phyloP scores from a whole-genome alignment of 2,888 invertebrate species.

The Saturnia japonica region DNA sequence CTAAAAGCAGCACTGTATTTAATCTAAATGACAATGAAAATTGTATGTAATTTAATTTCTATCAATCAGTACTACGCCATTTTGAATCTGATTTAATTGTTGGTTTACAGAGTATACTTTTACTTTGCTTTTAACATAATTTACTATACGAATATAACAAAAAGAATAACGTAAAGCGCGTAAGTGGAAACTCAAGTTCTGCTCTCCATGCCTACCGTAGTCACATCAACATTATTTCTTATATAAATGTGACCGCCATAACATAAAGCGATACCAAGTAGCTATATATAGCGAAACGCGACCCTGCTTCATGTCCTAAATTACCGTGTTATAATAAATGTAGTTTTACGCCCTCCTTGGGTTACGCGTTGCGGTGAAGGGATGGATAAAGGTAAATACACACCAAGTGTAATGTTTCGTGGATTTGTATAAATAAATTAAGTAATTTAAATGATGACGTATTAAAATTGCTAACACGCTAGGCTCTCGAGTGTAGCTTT shows the following conservation, averaged over 20 bases:
- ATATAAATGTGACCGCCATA: conserved; percentile 3
- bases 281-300: conserved; percentile 37
- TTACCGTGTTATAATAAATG: conserved; percentile 48
- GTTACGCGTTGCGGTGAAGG: neutral
- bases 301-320: conserved; percentile 47
- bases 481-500: neutral
- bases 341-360: conserved; percentile 33
- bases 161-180: neutral
- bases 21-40: too few relatives aligned
- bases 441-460: neutral
- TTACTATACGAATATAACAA: neutral
- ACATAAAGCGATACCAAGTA: neutral
- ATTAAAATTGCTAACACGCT: neutral
- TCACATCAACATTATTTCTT: neutral
- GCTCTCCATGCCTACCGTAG: neutral
- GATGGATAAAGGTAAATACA: neutral
- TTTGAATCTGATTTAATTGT: neutral
- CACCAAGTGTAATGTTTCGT: neutral
- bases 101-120: neutral
- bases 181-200: neutral
- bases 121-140: neutral
- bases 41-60: neutral
- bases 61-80: neutral
- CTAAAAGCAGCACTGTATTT: too few relatives aligned
- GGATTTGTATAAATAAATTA: neutral